These are phyloP conservation scores for Mustelus asterias DNA, from an alignment of 2,113 vertebrate genomes.

Conservation along the genomic window DNA sequence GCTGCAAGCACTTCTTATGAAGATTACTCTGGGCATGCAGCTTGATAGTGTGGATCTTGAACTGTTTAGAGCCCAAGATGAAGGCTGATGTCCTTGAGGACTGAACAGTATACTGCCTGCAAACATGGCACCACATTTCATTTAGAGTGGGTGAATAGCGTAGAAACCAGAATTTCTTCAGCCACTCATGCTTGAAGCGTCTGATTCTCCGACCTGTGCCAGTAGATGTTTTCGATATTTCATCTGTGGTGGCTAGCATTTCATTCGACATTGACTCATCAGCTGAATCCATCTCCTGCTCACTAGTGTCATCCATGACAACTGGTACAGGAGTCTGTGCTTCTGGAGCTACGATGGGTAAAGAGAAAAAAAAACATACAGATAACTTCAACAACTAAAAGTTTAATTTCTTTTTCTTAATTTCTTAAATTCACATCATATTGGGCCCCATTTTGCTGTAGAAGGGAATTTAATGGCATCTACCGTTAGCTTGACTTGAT, in stretches of 20 bases:
- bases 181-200: constrained; percentile 94
- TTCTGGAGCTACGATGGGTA: constrained; percentile 64
- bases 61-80: constrained; percentile 93
- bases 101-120: constrained; percentile 92
- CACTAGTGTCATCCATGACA: constrained; percentile 75
- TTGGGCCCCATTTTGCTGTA: background rate
- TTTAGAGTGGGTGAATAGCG: constrained; percentile 88
- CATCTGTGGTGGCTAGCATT: constrained; percentile 70
- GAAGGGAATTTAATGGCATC: background rate
- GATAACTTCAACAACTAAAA: background rate
- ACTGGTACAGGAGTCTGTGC: constrained; percentile 71
- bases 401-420: background rate
- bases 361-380: background rate
- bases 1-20: constrained; percentile 96
- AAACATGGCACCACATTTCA: constrained; percentile 98
- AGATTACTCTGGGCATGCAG: constrained; percentile 97
- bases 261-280: constrained; percentile 86
- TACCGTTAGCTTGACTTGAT: background rate
- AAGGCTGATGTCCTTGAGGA: constrained; percentile 92
- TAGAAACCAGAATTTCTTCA: constrained; percentile 97
- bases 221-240: constrained; percentile 73
- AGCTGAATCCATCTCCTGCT: constrained; percentile 87
- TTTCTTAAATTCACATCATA: constrained; percentile 10
- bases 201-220: constrained; percentile 70
- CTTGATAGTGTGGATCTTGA: constrained; percentile 97